Evolutionary conservation across 2,113 vertebrate genomes (phyloP), one percentile per base, ranked within the genome.

Genomic region (Speoplatyrhinus poulsoni): DNA sequence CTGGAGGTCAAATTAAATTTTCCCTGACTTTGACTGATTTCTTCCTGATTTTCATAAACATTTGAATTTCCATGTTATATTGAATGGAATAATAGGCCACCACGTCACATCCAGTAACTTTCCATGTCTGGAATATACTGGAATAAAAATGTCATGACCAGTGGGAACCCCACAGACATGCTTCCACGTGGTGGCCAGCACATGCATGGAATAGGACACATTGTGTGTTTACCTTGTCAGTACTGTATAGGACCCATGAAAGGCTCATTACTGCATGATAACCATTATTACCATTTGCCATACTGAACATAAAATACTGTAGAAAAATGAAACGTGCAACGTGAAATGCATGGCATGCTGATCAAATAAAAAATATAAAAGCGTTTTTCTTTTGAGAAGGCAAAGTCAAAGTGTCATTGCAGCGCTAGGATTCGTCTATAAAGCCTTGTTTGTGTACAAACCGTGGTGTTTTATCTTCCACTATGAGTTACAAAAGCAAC

Each of bases 271-370:
- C n/a, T n/a, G n/a, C n/a, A 96, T 95, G 95, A 96, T 98, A 98
- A 97, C 95, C 95, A 95, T 95, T 94, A 95, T 93, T 96, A 97
- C 94, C 93, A 94, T 93, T 96, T 97, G 95, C 94, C 83, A 93
- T 91, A 96, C 95, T 97, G 95, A 85, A 85, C 96, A 96, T 88
- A 95, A 93, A 96, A 94, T 88, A 91, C 94, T 82, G 89, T 15
- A 90, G 84, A 88, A 57, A 56, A 72, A 58, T 91, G 76, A 90
- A 91, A 87, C 81, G 86, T 87, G 82, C 52, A 67, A 57, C 55
- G 46, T 84, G 83, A 81, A 63, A 80, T 77, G 92, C 76, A 82
- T 62, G 73, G 61, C 88, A 92, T 90, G 89, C 86, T 65, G 60
- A 56, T 74, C 33, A 66, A 67, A 84, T 63, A 46, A 72, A 46